Base-by-base conservation (phyloP, 2,113 vertebrate genomes). In the Romanogobio albipinnatus region DNA sequence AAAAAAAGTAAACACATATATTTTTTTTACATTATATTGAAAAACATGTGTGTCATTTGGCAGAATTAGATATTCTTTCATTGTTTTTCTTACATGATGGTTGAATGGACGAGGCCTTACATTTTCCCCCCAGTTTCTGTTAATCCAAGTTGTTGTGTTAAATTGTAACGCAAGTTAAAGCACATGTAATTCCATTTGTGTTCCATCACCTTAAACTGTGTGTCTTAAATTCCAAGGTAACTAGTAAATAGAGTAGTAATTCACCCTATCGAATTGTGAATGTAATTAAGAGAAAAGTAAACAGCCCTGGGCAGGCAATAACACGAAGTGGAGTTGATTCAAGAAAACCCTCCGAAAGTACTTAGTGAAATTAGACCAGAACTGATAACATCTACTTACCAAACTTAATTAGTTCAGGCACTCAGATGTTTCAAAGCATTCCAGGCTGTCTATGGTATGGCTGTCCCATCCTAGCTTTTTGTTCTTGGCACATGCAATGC, bases 331-430 rank as follows among this genome's bases (percentile, higher is more conserved):
- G 78, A 86, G 49, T 70, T 71, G 76, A 84, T 86, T 85, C 73
- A 85, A 87, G 77, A 68, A 85, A 87, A 84, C 75, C 22, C 70
- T 87, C 86, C 58, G 53, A 84, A 74, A 73, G 73, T 84, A 80
- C 82, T 87, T 83, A 77, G 76, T 78, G 91, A 93, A 92, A 91
- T 87, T 89, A 93, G 91, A 93, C 86, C 87, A 80, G 83, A 84
- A 88, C 89, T 90, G 92, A 94, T 93, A 94, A 91, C 91, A 94
- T 95, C 93, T 93, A 88, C 86, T 90, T 91, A 91, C 71, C 87
- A 83, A 88, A 87, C 81, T 83, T 92, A 89, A 93, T 92, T 90
- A 93, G 89, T 92, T 92, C 87, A 93, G 90, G 91, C 90, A 91
- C 85, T 87, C 87, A 84, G 88, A 90, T 85, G 81, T 88, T 87